These are phyloP conservation scores for Mastacembelus armatus DNA, from an alignment of 2,797 vertebrate genomes.

Conservation along the genomic window DNA sequence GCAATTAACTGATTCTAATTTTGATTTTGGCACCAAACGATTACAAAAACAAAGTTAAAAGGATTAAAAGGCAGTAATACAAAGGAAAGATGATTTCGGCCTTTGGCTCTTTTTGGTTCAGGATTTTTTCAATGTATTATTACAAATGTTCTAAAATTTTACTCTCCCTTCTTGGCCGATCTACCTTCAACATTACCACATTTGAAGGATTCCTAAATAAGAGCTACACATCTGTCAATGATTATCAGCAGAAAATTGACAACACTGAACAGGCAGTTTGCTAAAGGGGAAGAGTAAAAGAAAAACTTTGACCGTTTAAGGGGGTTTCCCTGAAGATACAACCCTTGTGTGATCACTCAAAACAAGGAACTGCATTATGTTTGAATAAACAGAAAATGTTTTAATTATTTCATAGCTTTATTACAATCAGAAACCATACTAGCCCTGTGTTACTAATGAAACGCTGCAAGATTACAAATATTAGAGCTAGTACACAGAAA, in stretches of 20 bases:
- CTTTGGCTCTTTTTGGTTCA: background rate
- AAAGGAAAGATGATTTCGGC: conserved; percentile 14
- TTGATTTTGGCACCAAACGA: too few relatives aligned
- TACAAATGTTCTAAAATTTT: background rate
- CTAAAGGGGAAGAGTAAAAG: conserved; percentile 32
- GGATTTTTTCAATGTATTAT: background rate
- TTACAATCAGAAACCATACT: background rate
- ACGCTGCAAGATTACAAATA: background rate
- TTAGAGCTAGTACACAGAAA: conserved; percentile 1
- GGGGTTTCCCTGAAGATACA: conserved; percentile 66
- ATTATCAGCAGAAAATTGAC: background rate
- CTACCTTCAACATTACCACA: background rate
- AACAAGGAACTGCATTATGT: conserved; percentile 56
- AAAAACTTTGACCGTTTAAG: conserved; percentile 50
- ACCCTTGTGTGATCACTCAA: conserved; percentile 48
- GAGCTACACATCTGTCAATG: background rate
- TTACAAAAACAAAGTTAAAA: too few relatives aligned
- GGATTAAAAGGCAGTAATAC: conserved; percentile 7
- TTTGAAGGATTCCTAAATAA: background rate
- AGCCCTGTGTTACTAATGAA: background rate
- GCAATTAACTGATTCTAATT: too few relatives aligned
- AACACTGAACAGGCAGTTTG: conserved; percentile 5
- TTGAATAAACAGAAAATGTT: conserved; percentile 20
- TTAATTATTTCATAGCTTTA: conserved; percentile 3
- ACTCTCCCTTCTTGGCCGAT: background rate